Percentiles rank a stretch among this genome's conserved stretches.
Conservation (phyloP, 2,797 vertebrate genomes). For the Notoglanidium macrostoma region DNA sequence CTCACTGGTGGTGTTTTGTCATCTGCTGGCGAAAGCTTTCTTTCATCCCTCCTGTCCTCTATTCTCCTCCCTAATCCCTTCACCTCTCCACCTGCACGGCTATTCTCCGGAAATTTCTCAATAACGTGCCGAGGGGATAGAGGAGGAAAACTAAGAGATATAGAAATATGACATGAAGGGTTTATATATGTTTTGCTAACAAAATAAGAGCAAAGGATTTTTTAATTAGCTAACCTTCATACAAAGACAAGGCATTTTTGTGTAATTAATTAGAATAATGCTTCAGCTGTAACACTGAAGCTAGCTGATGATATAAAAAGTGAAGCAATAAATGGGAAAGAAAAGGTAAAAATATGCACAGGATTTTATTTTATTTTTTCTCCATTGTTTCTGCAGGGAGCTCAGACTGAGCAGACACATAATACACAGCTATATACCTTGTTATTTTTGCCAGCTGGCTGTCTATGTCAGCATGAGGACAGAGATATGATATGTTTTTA, state of each 20-base stretch:
- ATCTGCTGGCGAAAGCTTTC: constrained; percentile 32
- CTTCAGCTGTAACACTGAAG: background rate
- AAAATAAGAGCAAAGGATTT: background rate
- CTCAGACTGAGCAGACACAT: background rate
- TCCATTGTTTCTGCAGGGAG: background rate
- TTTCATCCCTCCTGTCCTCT: constrained; percentile 40
- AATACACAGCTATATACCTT: background rate
- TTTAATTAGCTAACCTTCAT: too few relatives aligned
- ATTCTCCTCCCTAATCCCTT: constrained; percentile 42
- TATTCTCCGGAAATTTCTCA: constrained; percentile 11
- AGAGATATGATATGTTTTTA: constrained; percentile 19
- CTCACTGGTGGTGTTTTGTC: constrained; percentile 35
- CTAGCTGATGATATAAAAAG: background rate
- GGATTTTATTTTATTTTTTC: background rate
- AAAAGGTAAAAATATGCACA: background rate
- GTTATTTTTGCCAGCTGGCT: constrained; percentile 20
- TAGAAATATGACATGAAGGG: background rate
- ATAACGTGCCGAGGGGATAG: background rate
- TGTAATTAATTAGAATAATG: background rate
- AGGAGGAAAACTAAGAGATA: background rate
- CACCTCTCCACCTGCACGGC: constrained; percentile 29
- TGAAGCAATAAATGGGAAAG: background rate
- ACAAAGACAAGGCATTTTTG: too few relatives aligned
- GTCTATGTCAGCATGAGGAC: background rate
- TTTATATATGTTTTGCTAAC: background rate